Conservation (phyloP, 2,797 vertebrate species). For the Pipistrellus pygmaeus region DNA sequence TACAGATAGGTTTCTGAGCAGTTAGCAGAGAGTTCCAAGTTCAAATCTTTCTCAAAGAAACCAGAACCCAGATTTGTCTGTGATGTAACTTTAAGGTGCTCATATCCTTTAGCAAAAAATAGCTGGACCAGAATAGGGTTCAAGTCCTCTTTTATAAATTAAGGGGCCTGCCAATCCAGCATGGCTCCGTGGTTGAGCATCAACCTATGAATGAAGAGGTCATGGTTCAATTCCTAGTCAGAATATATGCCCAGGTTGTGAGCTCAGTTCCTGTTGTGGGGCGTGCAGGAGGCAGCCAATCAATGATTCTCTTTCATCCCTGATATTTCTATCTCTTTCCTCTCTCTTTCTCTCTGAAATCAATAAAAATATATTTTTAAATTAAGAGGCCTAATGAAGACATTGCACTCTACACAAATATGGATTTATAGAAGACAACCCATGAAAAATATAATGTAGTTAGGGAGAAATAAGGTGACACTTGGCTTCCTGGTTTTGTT, state of each 20-base stretch:
- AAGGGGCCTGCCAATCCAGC: background rate
- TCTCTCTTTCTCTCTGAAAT: no score
- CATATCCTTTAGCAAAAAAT: background rate
- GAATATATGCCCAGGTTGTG: no score
- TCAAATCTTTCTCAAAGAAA: background rate
- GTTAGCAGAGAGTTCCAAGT: background rate
- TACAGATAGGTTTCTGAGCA: background rate
- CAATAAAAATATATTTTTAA: background rate
- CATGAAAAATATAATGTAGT: conserved; percentile 27
- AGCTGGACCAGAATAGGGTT: background rate
- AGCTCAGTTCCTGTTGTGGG: no score
- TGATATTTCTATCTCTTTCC: no score
- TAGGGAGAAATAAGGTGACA: background rate
- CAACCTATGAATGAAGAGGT: background rate
- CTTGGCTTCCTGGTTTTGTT: conserved; percentile 33
- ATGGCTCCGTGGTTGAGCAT: background rate
- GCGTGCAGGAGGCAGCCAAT: no score
- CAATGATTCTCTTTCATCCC: no score
- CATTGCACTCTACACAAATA: background rate
- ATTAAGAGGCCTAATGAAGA: background rate
- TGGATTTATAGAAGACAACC: background rate
- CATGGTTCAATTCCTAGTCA: background rate
- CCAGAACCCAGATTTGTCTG: background rate
- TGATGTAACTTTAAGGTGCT: background rate
- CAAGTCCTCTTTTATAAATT: conserved; percentile 39